phyloP scores from a whole-genome alignment of 2,113 vertebrate species.

The Synchiropus splendidus region DNA sequence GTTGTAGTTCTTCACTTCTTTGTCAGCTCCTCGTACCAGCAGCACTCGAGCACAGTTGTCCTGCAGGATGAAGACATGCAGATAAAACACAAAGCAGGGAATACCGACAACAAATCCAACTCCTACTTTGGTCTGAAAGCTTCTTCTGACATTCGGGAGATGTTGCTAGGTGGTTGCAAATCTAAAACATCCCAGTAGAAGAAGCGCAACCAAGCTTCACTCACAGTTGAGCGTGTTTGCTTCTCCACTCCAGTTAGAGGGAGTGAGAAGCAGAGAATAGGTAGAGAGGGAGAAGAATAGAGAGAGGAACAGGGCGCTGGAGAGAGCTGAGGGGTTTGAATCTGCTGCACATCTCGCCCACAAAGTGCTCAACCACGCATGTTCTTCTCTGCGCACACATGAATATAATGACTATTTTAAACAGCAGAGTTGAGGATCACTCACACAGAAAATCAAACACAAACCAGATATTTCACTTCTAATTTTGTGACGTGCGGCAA shows the following conservation, averaged over 20 bases:
- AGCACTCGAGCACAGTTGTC: constrained; percentile 88
- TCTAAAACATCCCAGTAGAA: constrained; percentile 13
- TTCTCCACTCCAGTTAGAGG: constrained; percentile 35
- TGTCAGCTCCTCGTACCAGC: constrained; percentile 83
- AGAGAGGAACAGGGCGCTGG: constrained; percentile 31
- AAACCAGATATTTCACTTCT: background rate
- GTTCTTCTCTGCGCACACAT: constrained; percentile 32
- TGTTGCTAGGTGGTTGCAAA: constrained; percentile 16
- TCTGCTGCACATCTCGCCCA: constrained; percentile 64
- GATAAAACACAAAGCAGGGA: background rate
- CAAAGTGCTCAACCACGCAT: constrained; percentile 63
- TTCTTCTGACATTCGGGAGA: constrained; percentile 17
- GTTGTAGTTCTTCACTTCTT: constrained; percentile 93
- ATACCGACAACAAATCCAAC: background rate
- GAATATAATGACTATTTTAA: constrained; percentile 38
- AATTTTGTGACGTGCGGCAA: too few relatives aligned
- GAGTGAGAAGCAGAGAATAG: constrained; percentile 21
- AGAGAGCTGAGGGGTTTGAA: constrained; percentile 55
- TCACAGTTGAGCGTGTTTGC: constrained; percentile 22
- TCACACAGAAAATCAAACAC: constrained; percentile 22
- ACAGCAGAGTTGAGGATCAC: constrained; percentile 21
- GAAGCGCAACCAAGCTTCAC: constrained; percentile 23
- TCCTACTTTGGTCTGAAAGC: constrained; percentile 22
- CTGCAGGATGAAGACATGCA: constrained; percentile 46
- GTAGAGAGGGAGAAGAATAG: constrained; percentile 21